Conservation (phyloP, 2,888 invertebrate genomes). For the Drosophila prostipennis region DNA sequence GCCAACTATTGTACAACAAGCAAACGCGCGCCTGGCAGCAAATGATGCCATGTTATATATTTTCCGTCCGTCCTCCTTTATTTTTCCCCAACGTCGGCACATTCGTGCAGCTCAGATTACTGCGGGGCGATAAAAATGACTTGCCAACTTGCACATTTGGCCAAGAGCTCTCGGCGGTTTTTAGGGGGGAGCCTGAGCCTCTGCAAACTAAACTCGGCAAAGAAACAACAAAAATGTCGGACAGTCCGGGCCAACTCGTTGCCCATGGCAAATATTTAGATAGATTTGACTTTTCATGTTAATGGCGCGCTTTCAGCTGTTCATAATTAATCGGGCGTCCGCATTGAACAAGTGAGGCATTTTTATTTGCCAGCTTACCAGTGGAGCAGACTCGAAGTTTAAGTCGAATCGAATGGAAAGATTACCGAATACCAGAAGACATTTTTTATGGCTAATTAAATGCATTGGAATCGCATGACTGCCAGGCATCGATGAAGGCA, state of each 20-base stretch:
- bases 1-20: conserved; percentile 71
- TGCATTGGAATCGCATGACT: conserved; percentile 59
- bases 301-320: conserved; percentile 79
- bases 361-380: conserved; percentile 60
- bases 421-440: conserved; percentile 64
- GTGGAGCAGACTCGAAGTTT: not conserved
- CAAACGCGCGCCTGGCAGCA: conserved; percentile 76
- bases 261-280: conserved; percentile 76
- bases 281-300: conserved; percentile 79
- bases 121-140: conserved; percentile 77
- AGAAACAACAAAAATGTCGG: conserved; percentile 13
- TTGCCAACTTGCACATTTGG: conserved; percentile 78
- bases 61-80: conserved; percentile 49
- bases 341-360: conserved; percentile 71
- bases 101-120: conserved; percentile 80
- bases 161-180: conserved; percentile 50
- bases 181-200: conserved; percentile 10
- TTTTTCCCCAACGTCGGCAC: conserved; percentile 45
- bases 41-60: conserved; percentile 77
- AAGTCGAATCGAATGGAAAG: conserved; percentile 19
- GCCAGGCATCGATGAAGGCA: conserved; percentile 40
- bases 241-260: conserved; percentile 45
- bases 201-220: not conserved
- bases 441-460: conserved; percentile 73
- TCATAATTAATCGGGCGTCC: conserved; percentile 78